These are phyloP conservation scores for Porites lutea DNA, from an alignment of 64 coral and sea anemone species.

Conservation along the genomic window DNA sequence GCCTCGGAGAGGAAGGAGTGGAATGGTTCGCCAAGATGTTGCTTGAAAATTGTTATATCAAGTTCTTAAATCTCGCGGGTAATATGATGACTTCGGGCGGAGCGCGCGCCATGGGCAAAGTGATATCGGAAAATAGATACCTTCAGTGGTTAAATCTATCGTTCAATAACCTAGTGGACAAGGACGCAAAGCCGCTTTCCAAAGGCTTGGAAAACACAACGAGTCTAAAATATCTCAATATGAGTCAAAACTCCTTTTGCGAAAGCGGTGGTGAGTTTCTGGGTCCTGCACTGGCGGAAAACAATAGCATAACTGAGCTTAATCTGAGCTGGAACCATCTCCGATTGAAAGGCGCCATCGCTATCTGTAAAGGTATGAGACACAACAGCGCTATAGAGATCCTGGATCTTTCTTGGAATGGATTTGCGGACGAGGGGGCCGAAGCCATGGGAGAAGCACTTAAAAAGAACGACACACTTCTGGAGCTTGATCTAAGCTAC, in stretches of 20 bases:
- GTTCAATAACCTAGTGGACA: conserved; percentile 76
- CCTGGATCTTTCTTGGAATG: conserved; percentile 82
- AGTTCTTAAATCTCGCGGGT: conserved; percentile 58
- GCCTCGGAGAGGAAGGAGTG: conserved; percentile 71
- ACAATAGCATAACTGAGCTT: conserved; percentile 50
- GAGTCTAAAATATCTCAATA: conserved; percentile 60
- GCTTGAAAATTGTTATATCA: conserved; percentile 74
- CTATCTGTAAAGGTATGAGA: conserved; percentile 64
- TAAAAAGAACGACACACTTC: conserved; percentile 67
- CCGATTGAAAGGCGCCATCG: conserved; percentile 70
- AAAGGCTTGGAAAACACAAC: conserved; percentile 46
- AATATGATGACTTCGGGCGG: conserved; percentile 69
- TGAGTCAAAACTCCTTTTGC: conserved; percentile 84
- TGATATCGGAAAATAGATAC: conserved; percentile 51
- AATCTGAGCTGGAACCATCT: conserved; percentile 89
- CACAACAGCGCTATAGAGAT: conserved; percentile 56
- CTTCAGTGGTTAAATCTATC: conserved; percentile 72
- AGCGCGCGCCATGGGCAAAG: conserved; percentile 47
- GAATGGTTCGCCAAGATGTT: conserved; percentile 74
- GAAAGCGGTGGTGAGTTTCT: conserved; percentile 71
- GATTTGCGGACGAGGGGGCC: conserved; percentile 83
- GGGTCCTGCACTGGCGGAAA: conserved; percentile 56
- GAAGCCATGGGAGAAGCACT: conserved; percentile 77
- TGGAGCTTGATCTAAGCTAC: conserved; percentile 75
- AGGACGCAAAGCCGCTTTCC: conserved; percentile 59